A percentile compares a stretch with the other conserved stretches of the same genome.
Evolutionary conservation across 2,797 vertebrate genomes (phyloP).

Genomic region (Semaprochilodus insignis): DNA sequence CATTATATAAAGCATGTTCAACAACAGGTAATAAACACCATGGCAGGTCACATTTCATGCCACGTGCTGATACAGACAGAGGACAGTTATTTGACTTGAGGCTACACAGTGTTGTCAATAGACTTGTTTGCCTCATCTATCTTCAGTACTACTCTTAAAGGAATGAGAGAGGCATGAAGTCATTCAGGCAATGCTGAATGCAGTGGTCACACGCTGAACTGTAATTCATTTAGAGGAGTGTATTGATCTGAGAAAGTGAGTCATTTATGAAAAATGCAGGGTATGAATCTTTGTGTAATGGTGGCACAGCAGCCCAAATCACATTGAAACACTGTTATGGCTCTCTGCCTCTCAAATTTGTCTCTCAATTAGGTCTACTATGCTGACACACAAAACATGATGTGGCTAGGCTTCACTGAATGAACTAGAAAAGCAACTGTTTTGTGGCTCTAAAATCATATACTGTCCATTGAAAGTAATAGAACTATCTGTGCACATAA

Average conservation of each 20-base stretch:
- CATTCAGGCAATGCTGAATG: conserved; percentile 24
- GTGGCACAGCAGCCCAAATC: conserved; percentile 20
- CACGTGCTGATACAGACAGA: background rate
- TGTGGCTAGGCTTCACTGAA: background rate
- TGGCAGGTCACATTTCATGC: conserved; percentile 18
- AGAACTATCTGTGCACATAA: background rate
- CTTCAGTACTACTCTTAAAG: conserved; percentile 28
- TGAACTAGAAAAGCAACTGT: background rate
- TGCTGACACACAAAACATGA: conserved; percentile 18
- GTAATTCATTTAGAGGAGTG: conserved; percentile 34
- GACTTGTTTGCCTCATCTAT: conserved; percentile 27
- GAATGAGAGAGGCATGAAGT: conserved; percentile 25
- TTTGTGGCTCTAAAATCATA: conserved; percentile 17
- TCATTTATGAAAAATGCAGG: conserved; percentile 30
- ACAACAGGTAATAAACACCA: conserved; percentile 22
- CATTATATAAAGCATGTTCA: background rate
- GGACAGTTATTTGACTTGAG: conserved; percentile 31
- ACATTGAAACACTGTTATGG: conserved; percentile 35
- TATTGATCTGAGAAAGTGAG: conserved; percentile 45
- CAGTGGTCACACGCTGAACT: conserved; percentile 17
- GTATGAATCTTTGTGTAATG: conserved; percentile 34
- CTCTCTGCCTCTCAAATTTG: conserved; percentile 30
- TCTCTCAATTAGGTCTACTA: conserved; percentile 22
- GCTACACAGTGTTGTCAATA: conserved; percentile 40
- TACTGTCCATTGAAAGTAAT: conserved; percentile 2